Conservation (phyloP, 1,140 invertebrate species). For the Zaprionus tsacasi region DNA sequence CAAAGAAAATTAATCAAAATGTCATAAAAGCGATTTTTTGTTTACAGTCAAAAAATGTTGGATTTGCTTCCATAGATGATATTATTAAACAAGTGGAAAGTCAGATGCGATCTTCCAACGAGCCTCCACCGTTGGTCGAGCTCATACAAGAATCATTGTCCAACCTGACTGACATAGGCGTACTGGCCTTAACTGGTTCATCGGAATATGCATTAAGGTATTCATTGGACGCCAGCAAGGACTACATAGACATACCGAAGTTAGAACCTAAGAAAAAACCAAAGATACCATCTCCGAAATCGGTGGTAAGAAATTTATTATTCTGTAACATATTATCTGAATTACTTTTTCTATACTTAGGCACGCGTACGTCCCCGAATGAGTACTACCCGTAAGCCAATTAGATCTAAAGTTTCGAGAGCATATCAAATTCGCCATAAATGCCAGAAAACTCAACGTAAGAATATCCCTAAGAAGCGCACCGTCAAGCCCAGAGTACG, state of each 20-base stretch:
- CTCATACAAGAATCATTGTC: conserved; percentile 40
- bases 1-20: conserved; percentile 42
- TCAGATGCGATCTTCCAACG: conserved; percentile 19
- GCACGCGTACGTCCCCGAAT: neutral
- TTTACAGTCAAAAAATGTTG: neutral
- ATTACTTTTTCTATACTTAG: neutral
- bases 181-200: conserved; percentile 4
- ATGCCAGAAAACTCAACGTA: too few relatives aligned
- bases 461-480: too few relatives aligned
- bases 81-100: conserved; percentile 22
- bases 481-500: too few relatives aligned
- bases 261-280: neutral
- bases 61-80: neutral
- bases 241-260: neutral
- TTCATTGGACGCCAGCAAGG: neutral
- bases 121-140: conserved; percentile 1
- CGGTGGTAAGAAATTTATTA: neutral
- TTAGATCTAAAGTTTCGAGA: neutral
- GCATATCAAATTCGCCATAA: neutral
- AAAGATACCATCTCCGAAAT: neutral
- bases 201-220: conserved; percentile 17
- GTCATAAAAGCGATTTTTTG: conserved; percentile 43
- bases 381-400: neutral
- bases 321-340: neutral
- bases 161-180: conserved; percentile 32